phyloP scores from a whole-genome alignment of 2,888 invertebrate species.

The Megaustenia siamemsis region DNA sequence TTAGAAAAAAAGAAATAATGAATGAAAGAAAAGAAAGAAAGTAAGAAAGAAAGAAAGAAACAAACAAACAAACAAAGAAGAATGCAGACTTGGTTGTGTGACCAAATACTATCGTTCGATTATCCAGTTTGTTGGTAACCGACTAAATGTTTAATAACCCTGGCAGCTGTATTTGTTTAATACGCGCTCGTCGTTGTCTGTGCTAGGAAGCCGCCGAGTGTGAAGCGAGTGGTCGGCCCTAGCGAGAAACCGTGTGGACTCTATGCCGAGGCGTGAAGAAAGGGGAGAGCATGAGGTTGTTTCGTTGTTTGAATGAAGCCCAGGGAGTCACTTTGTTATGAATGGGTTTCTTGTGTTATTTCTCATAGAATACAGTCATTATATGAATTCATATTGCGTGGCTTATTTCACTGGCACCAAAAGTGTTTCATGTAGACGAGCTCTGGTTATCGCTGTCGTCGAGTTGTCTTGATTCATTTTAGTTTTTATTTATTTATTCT shows the following conservation, averaged over 20 bases:
- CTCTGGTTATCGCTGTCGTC: not conserved
- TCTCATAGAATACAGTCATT: too few species aligned
- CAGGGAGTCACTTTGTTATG: not conserved
- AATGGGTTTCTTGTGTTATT: not conserved
- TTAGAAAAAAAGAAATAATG: constrained; percentile 22
- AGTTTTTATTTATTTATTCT: too few species aligned
- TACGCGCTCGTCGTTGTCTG: not conserved
- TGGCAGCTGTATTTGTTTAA: not conserved
- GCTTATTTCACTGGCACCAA: not conserved
- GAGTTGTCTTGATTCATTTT: too few species aligned
- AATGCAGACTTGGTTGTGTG: too few species aligned
- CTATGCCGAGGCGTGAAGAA: not conserved
- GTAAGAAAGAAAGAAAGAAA: not conserved
- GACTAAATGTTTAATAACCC: not conserved
- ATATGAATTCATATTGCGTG: not conserved
- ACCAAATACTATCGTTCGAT: not conserved
- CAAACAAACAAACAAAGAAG: not conserved
- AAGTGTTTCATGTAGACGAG: not conserved
- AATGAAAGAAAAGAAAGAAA: constrained; percentile 11
- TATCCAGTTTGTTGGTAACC: not conserved
- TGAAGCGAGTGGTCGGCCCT: not conserved
- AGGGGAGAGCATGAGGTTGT: too few species aligned
- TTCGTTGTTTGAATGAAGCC: not conserved
- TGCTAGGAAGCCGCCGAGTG: not conserved
- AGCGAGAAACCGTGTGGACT: not conserved